These are phyloP conservation scores for Semicossyphus pulcher DNA, from an alignment of 2,113 vertebrate genomes.

Conservation along the genomic window DNA sequence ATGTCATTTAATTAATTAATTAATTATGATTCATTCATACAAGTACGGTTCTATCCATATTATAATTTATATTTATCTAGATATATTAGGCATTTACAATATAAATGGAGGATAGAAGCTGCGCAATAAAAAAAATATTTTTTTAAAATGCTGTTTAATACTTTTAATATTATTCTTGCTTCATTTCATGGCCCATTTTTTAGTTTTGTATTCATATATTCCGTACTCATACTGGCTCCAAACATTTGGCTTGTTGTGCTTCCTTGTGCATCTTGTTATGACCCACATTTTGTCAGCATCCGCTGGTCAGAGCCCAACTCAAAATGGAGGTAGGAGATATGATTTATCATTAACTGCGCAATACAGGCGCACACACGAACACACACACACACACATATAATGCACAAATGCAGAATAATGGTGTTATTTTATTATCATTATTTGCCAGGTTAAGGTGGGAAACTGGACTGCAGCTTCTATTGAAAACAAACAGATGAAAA, in stretches of 20 bases:
- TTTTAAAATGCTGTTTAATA: too few relatives aligned
- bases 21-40: too few relatives aligned
- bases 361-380: not conserved
- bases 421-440: too few relatives aligned
- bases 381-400: slow-evolving; percentile 22
- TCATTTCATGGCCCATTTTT: not conserved
- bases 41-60: too few relatives aligned
- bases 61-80: too few relatives aligned
- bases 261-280: slow-evolving; percentile 16
- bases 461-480: not conserved
- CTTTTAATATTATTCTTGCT: not conserved
- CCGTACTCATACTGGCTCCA: not conserved
- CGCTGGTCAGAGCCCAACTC: slow-evolving; percentile 41
- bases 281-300: slow-evolving; percentile 67
- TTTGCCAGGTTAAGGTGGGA: not conserved
- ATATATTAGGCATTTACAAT: too few relatives aligned
- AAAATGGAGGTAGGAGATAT: slow-evolving; percentile 69
- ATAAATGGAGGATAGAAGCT: too few relatives aligned
- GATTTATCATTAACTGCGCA: slow-evolving; percentile 24
- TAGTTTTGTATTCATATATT: not conserved
- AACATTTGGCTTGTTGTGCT: not conserved
- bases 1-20: too few relatives aligned
- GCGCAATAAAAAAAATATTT: too few relatives aligned
- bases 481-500: not conserved
- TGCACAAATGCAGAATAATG: too few relatives aligned